Evolutionary conservation across 2,888 invertebrate species (phyloP).

Genomic region (Papilio protenor): DNA sequence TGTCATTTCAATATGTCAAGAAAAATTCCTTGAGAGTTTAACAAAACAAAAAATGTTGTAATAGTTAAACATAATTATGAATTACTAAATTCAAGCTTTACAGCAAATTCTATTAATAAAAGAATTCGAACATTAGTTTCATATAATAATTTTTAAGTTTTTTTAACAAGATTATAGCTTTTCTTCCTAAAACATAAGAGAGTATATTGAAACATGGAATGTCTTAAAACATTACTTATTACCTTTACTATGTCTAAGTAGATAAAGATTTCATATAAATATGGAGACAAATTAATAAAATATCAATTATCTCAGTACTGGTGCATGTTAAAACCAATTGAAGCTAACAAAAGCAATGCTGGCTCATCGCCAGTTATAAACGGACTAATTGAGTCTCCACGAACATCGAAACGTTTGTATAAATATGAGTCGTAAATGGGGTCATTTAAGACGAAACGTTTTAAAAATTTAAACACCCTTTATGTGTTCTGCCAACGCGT

Average conservation of each 20-base stretch:
- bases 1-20: background rate
- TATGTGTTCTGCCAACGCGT: slow-evolving; percentile 1
- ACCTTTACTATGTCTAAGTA: background rate
- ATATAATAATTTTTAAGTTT: no score
- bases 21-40: background rate
- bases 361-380: slow-evolving; percentile 69
- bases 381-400: slow-evolving; percentile 54
- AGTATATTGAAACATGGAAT: background rate
- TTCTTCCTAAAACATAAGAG: background rate
- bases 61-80: no score
- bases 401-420: slow-evolving; percentile 44
- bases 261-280: background rate
- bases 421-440: slow-evolving; percentile 36
- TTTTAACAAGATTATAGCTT: no score
- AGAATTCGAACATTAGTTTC: no score
- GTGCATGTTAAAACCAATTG: slow-evolving; percentile 62
- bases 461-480: slow-evolving; percentile 19
- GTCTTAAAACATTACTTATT: no score
- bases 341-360: slow-evolving; percentile 62
- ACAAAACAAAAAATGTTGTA: background rate
- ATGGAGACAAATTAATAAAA: background rate
- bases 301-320: slow-evolving; percentile 43
- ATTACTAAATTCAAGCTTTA: no score
- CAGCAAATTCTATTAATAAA: no score
- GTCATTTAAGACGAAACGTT: slow-evolving; percentile 36